A percentile compares a stretch with the other conserved stretches of the same genome.
phyloP scores from a whole-genome alignment of 1,140 invertebrate species.

The Nasonia longicornis region DNA sequence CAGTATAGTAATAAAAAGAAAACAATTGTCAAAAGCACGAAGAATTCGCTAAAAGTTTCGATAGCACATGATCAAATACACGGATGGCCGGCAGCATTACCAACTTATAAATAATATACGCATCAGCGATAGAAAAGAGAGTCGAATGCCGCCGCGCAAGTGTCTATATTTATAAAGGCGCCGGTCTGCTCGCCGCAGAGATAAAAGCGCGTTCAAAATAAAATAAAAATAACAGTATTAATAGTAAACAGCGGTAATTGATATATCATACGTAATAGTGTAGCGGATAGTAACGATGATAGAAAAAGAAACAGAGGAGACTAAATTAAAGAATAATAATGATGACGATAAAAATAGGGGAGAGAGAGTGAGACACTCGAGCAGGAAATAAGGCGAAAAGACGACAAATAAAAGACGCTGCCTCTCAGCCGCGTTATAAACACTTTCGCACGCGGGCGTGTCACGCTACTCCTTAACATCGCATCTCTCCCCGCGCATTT shows the following conservation, averaged over 20 bases:
- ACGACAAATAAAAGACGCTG: background rate
- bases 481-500: background rate
- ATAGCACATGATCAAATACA: conserved; percentile 1
- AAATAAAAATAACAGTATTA: background rate
- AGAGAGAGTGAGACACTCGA: conserved; percentile 13
- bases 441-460: background rate
- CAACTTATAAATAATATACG: conserved; percentile 26
- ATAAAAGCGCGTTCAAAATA: background rate
- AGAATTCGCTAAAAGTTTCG: background rate
- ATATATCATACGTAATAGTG: background rate
- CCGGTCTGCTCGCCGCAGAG: background rate
- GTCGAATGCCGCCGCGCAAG: background rate
- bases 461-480: background rate
- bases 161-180: conserved; percentile 1
- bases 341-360: background rate
- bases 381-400: conserved; percentile 17
- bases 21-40: background rate
- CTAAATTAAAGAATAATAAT: conserved; percentile 9
- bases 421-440: background rate
- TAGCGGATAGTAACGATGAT: background rate
- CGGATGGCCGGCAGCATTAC: background rate
- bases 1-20: background rate
- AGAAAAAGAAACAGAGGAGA: background rate
- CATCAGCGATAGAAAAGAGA: background rate
- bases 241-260: background rate